Evolutionary conservation across 2,113 vertebrate genomes (phyloP).

Genomic region (Anguilla rostrata): DNA sequence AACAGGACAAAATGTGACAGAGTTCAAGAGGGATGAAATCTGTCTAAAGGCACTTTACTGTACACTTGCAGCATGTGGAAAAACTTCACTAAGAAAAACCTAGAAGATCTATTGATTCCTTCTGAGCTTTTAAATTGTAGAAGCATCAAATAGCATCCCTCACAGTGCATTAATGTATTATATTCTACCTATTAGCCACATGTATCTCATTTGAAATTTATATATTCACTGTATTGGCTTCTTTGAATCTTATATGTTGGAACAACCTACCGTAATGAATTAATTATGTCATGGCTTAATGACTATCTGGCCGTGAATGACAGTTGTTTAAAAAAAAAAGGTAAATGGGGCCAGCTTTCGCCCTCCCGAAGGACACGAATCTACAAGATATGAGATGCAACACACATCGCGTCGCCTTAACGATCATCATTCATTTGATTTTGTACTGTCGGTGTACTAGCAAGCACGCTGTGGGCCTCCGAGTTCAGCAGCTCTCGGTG

Average conservation of each 20-base stretch:
- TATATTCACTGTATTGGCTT: constrained; percentile 22
- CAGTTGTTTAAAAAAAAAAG: not conserved
- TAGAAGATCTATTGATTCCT: not conserved
- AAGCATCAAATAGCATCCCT: constrained; percentile 17
- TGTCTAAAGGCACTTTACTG: not conserved
- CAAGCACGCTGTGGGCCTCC: not conserved
- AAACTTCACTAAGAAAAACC: not conserved
- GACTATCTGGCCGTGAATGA: constrained; percentile 25
- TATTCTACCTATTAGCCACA: constrained; percentile 5
- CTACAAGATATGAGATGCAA: constrained; percentile 26
- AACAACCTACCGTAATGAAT: constrained; percentile 36
- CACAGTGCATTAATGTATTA: constrained; percentile 18
- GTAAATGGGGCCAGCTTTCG: constrained; percentile 37
- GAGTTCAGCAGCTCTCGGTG: not conserved
- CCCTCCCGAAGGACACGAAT: constrained; percentile 39
- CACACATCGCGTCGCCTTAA: not conserved
- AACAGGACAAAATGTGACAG: not conserved
- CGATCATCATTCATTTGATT: constrained; percentile 11
- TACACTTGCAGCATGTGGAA: not conserved
- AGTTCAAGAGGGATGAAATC: no score
- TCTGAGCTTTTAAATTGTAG: not conserved
- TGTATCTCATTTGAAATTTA: constrained; percentile 15
- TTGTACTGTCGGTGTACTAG: not conserved
- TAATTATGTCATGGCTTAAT: constrained; percentile 36
- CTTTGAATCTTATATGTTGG: not conserved